Base-by-base conservation (phyloP, 2,888 invertebrate genomes). In the Lamproptera curius region DNA sequence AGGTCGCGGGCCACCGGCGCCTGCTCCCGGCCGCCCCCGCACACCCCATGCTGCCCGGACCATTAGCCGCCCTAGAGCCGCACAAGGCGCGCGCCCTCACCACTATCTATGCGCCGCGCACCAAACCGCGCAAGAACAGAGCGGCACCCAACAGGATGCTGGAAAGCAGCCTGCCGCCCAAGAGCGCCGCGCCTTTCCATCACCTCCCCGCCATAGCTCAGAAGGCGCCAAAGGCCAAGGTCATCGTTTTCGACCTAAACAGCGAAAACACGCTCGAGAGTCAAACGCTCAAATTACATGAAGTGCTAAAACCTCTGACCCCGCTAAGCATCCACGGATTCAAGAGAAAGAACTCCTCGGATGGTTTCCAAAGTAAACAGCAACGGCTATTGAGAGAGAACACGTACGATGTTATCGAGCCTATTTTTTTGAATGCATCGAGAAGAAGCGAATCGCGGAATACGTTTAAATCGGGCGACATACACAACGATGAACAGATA, bases 121-220 rank as follows among this genome's bases (percentile, higher is more conserved):
- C 83, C 65, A 78, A 76, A 57, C 57, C 73, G 6, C 70, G 85
- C 10, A 80, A 79, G 52, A 71, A 80, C 55, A 78, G 68, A 61
- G 86, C 86, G 0, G 84, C 87, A 0, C 76, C 77, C 49, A 61
- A 67, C 49, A 84, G 80, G 50, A 88, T 88, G 88, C 65, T 88
- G 36, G 78, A 85, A 38, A 79, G 76, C 62, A 75, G 84, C 16
- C 62, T 79, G 6, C 67, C 73, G 3, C 59, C 80, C 47, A 85
- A 86, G 60, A 67, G 79, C 0, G 66, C 65, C 10, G 59, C 88
- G 0, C 87, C 87, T 0, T 88, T 88, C 65, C 79, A 77, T 20
- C 88, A 88, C 1, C 70, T 88, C 4, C 88, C 88, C 0, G 88
- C 87, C 5, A 88, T 88, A 49, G 85, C 86, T 17, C 76, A 86